Evolutionary conservation across 2,113 vertebrate species (phyloP), one percentile per base, ranked within the genome.

Genomic region (Condylura cristata): DNA sequence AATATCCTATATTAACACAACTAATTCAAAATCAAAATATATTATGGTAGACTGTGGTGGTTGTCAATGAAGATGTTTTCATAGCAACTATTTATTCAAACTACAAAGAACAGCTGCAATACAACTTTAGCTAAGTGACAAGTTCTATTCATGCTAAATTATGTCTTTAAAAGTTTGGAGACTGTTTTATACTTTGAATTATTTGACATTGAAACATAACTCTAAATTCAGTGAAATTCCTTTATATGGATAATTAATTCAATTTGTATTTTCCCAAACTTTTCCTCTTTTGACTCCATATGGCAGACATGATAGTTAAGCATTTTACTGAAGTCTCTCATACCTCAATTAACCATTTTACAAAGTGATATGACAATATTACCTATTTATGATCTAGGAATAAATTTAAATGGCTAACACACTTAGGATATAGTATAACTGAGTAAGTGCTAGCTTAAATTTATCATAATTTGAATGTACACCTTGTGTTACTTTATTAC

Each of bases 31-130:
- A 83, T 74, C 51, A 84, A 89, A 95, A 81, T 51, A 71, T 39
- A 76, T 91, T 91, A 83, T 5, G 61, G 60, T 53, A 76, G 30
- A 89, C 12, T 24, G 26, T 24, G 8, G 30, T 61, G 37, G 30
- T 30, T 90, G 78, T 61, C 68, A 78, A n/a, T 81, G 74, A 83
- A 95, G 78, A 90, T 63, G 70, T 90, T 85, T 92, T 92, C 81
- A 51, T 39, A 51, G 37, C 26, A 95, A 56, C 51, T 46, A 7
- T 68, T 85, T 34, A 56, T 75, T 80, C 86, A 86, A 74, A 76
- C 78, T 28, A 48, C 41, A 75, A n/a, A 32, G 46, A 94, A 63
- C 28, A 85, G 20, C 51, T 65, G 20, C 60, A 65, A 24, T 28
- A 11, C 68, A 70, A 61, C n/a, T 18, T 78, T 65, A 68, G 28